Evolutionary conservation across 2,797 vertebrate genomes (phyloP).

Genomic region (Gallinago nigripennis): DNA sequence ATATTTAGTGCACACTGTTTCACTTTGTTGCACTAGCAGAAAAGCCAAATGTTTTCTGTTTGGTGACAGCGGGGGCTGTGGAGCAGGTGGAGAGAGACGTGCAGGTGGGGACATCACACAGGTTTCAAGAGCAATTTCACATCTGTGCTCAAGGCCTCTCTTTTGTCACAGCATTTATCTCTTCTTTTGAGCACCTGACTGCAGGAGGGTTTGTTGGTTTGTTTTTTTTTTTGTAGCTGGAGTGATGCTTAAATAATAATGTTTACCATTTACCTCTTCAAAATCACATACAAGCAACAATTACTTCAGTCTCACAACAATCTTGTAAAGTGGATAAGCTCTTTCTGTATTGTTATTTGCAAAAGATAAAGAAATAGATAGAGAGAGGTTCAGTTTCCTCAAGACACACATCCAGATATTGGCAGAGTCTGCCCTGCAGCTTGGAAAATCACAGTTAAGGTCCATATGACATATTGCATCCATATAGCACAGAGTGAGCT

Average conservation of each 20-base stretch:
- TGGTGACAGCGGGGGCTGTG: background rate
- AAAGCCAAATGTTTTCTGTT: slow-evolving; percentile 27
- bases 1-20: background rate
- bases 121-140: slow-evolving; percentile 34
- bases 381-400: background rate
- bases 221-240: background rate
- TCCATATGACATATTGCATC: background rate
- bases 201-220: background rate
- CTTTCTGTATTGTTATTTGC: background rate
- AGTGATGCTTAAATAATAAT: slow-evolving; percentile 21
- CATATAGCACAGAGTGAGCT: background rate
- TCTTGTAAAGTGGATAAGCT: background rate
- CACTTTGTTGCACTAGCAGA: slow-evolving; percentile 18
- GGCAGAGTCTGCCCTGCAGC: background rate
- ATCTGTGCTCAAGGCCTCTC: slow-evolving; percentile 34
- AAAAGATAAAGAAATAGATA: background rate
- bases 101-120: slow-evolving; percentile 59
- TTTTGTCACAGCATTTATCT: slow-evolving; percentile 31
- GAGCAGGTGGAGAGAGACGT: slow-evolving; percentile 50
- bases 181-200: background rate
- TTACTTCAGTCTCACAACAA: background rate
- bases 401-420: background rate
- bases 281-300: background rate
- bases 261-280: background rate
- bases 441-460: background rate